Base-by-base conservation (phyloP, 1,140 invertebrate genomes). In the Lethrus apterus region DNA sequence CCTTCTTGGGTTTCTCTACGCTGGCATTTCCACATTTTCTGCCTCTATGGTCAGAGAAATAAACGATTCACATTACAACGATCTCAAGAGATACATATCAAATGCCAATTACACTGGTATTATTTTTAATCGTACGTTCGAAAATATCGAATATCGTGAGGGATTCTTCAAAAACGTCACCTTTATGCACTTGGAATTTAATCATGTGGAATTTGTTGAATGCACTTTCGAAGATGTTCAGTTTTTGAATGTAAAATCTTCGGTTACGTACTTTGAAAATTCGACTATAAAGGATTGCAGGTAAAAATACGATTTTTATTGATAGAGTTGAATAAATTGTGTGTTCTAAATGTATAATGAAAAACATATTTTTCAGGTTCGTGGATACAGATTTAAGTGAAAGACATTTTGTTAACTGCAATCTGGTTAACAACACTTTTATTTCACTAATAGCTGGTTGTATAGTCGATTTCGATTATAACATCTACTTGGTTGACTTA, bases 181-280 rank as follows among this genome's bases (percentile, higher is more conserved):
- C 44, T 76, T 76, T 52, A 69, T 58, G 41, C 69, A 74, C 49
- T 63, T 76, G 46, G 62, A 70, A 50, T 62, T 76, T 18, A 73
- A 65, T 46, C 74, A 76, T 44, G 70, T 76, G 11, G 62, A 69
- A 41, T 76, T 76, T 56, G 56, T 68, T 43, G 72, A 74, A 56
- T 76, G 74, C 55, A 66, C 67, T 10, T 68, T 76, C 40, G 65
- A 69, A 32, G 66, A 67, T 7, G 64, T 72, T 18, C 68, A 73
- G 51, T 76, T 76, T 52, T 66, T 66, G 29, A 72, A 67, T 42
- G 69, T 76, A 24, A 72, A 70, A 47, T 68, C 72, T 13, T 73
- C 71, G 31, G 72, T 71, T 41, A 74, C 72, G 2, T 68, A 70
- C 45, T 76, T 76, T 56, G 65, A 62, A 41, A 63, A 74, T 58